A percentile compares a stretch with the other conserved stretches of the same genome.
These are phyloP conservation scores for Pteropus alecto DNA, from an alignment of 2,113 vertebrate genomes.

Conservation along the genomic window DNA sequence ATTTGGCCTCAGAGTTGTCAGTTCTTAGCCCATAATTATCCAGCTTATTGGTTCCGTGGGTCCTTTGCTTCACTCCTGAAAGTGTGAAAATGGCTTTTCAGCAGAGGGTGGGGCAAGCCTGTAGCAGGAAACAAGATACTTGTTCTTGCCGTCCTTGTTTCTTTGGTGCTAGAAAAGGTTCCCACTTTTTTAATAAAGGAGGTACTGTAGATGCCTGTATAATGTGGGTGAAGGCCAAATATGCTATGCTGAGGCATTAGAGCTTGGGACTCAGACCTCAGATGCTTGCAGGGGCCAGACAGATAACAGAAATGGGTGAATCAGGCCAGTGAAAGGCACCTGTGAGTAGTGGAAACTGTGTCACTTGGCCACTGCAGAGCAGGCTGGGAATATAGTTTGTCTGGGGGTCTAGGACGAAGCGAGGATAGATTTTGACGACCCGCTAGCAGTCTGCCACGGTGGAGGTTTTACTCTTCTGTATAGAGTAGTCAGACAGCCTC, in stretches of 20 bases:
- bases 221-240: neutral
- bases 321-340: neutral
- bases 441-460: neutral
- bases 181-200: neutral
- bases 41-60: neutral
- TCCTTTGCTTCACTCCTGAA: neutral
- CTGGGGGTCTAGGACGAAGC: neutral
- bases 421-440: neutral
- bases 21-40: neutral
- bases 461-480: neutral
- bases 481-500: neutral
- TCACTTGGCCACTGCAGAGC: neutral
- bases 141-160: neutral
- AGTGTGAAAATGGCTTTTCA: neutral
- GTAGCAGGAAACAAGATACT: neutral
- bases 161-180: neutral
- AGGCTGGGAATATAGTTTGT: neutral
- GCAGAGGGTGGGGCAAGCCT: neutral
- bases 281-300: neutral
- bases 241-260: neutral
- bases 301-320: neutral
- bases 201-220: neutral
- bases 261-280: neutral
- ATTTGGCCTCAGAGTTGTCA: neutral
- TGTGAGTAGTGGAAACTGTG: neutral